These are phyloP conservation scores for Eumacrocentrus americanus DNA, from an alignment of 2,888 invertebrate species.

Conservation along the genomic window DNA sequence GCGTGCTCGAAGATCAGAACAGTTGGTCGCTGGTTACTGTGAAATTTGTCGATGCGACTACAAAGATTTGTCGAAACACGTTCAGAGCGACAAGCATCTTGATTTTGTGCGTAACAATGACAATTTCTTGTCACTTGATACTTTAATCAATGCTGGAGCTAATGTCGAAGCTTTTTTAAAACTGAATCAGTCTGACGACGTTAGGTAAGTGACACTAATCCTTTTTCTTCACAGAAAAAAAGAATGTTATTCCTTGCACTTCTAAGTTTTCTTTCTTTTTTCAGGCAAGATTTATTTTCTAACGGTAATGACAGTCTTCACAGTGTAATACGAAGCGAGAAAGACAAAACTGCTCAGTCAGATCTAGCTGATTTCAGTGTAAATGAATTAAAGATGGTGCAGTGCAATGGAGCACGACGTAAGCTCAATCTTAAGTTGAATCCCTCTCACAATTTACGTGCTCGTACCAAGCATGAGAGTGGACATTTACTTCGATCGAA, in stretches of 20 bases:
- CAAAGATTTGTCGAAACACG: constrained; percentile 72
- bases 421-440: constrained; percentile 53
- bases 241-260: background rate
- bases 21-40: constrained; percentile 70
- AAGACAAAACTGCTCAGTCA: constrained; percentile 45
- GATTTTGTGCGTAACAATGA: constrained; percentile 76
- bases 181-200: constrained; percentile 63
- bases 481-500: constrained; percentile 58
- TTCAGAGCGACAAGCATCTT: constrained; percentile 76
- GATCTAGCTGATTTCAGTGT: constrained; percentile 45
- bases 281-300: constrained; percentile 53
- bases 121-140: constrained; percentile 78
- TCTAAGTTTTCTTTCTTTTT: constrained; percentile 22
- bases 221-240: too few species aligned
- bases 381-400: constrained; percentile 56
- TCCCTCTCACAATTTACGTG: constrained; percentile 56
- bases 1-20: constrained; percentile 58
- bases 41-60: constrained; percentile 82
- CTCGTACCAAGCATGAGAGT: constrained; percentile 57
- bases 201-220: constrained; percentile 49
- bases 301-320: constrained; percentile 51
- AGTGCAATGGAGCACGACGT: constrained; percentile 57
- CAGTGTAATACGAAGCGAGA: constrained; percentile 46
- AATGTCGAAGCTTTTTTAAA: constrained; percentile 75
- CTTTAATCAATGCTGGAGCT: constrained; percentile 71